Evolutionary conservation across 2,113 vertebrate genomes (phyloP).

Genomic region (Pionites leucogaster): DNA sequence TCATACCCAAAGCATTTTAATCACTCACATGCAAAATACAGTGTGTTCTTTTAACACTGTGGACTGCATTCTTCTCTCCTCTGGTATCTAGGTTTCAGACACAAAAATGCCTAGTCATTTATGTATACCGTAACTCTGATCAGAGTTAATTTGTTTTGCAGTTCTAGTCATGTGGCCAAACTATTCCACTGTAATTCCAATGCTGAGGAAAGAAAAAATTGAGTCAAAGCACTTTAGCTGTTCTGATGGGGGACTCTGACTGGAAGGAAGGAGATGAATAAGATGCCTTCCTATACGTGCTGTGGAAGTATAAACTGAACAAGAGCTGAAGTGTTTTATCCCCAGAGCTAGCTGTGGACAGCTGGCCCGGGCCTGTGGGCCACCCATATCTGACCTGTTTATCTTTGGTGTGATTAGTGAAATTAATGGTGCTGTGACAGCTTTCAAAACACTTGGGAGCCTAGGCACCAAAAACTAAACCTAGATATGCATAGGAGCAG

Average conservation of each 20-base stretch:
- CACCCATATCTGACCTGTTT: neutral
- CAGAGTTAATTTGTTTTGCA: neutral
- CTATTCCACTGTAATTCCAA: neutral
- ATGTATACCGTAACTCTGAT: neutral
- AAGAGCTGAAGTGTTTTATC: neutral
- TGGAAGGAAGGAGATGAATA: neutral
- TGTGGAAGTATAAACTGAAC: neutral
- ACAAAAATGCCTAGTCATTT: neutral
- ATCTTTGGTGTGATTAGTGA: constrained; percentile 22
- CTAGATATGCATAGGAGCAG: neutral
- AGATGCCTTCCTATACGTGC: neutral
- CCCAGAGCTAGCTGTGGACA: neutral
- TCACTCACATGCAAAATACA: neutral
- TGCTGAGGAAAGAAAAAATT: neutral
- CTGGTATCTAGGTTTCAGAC: neutral
- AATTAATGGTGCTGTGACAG: neutral
- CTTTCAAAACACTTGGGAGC: neutral
- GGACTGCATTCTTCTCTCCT: neutral
- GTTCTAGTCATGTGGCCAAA: neutral
- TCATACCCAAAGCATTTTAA: neutral
- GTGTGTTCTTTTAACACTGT: neutral
- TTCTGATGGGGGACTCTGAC: neutral
- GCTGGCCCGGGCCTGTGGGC: neutral
- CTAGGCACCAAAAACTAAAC: neutral
- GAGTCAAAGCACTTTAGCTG: neutral